phyloP scores from a whole-genome alignment of 1,140 invertebrate genomes.

The Tetramorium alpestre region DNA sequence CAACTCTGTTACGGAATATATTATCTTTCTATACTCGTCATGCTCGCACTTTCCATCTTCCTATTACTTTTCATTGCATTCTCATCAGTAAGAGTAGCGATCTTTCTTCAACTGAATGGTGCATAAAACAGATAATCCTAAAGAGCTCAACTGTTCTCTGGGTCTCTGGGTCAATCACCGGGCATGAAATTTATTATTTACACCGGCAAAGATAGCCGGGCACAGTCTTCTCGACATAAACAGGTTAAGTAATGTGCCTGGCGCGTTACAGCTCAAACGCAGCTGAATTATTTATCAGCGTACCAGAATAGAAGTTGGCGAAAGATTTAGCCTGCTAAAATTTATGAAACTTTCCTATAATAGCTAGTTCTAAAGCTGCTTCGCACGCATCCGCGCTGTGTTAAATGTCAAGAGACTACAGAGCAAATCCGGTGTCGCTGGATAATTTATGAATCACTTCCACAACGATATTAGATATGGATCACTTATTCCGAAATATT shows the following conservation, averaged over 20 bases:
- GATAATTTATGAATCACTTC: conserved; percentile 20
- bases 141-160: conserved; percentile 15
- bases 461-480: neutral
- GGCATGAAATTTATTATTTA: conserved; percentile 59
- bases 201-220: neutral
- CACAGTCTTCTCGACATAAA: conserved; percentile 33
- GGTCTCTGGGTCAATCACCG: conserved; percentile 58
- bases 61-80: conserved; percentile 52
- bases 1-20: neutral
- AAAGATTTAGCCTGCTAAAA: conserved; percentile 50
- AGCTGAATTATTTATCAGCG: conserved; percentile 52
- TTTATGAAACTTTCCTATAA: conserved; percentile 54
- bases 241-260: conserved; percentile 49
- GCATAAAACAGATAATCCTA: conserved; percentile 54
- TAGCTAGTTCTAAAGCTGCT: conserved; percentile 24
- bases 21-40: conserved; percentile 24
- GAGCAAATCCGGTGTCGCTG: neutral
- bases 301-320: conserved; percentile 30
- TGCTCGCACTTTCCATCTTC: conserved; percentile 15
- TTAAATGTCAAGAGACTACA: conserved; percentile 40
- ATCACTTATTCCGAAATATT: neutral
- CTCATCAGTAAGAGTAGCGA: conserved; percentile 41
- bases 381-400: neutral
- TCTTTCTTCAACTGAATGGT: conserved; percentile 3
- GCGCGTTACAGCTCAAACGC: conserved; percentile 26